These are phyloP conservation scores for Heliconius hortense DNA, from an alignment of 2,888 invertebrate genomes.

Conservation along the genomic window DNA sequence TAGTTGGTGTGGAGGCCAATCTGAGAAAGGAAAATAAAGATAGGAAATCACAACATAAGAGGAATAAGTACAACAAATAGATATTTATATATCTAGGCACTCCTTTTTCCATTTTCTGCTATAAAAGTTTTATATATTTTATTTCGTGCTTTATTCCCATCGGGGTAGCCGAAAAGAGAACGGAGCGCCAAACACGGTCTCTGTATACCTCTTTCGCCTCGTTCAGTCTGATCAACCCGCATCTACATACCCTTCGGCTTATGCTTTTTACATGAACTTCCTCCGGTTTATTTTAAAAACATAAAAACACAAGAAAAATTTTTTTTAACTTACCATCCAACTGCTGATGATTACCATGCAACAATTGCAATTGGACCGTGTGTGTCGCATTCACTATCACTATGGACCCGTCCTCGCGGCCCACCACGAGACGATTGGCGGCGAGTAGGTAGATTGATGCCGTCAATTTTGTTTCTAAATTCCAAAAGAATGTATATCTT, in stretches of 20 bases:
- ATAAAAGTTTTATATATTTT: too few relatives aligned
- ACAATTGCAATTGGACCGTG: slow-evolving; percentile 94
- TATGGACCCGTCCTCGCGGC: slow-evolving; percentile 97
- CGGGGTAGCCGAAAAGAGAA: too few relatives aligned
- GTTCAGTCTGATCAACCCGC: too few relatives aligned
- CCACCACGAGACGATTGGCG: slow-evolving; percentile 96
- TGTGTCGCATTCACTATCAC: slow-evolving; percentile 98
- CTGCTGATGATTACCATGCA: slow-evolving; percentile 93
- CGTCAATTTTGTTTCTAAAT: slow-evolving; percentile 87
- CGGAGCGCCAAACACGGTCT: too few relatives aligned
- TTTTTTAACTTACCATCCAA: slow-evolving; percentile 82
- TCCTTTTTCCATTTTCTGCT: too few relatives aligned
- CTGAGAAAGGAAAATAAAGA: slow-evolving; percentile 65
- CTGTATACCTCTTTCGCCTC: too few relatives aligned
- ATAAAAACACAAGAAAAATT: not conserved
- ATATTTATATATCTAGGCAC: too few relatives aligned
- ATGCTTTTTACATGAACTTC: too few relatives aligned
- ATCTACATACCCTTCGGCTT: too few relatives aligned
- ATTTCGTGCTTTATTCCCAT: too few relatives aligned
- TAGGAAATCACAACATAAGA: too few relatives aligned
- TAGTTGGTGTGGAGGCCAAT: slow-evolving; percentile 95
- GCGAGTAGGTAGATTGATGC: slow-evolving; percentile 97
- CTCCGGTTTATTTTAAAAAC: not conserved
- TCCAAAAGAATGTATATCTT: not conserved
- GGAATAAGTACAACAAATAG: too few relatives aligned